Evolutionary conservation across 92 coral and sea anemone genomes (phyloP), one percentile per base, ranked within the genome.

Genomic region (Porites cylindrica): DNA sequence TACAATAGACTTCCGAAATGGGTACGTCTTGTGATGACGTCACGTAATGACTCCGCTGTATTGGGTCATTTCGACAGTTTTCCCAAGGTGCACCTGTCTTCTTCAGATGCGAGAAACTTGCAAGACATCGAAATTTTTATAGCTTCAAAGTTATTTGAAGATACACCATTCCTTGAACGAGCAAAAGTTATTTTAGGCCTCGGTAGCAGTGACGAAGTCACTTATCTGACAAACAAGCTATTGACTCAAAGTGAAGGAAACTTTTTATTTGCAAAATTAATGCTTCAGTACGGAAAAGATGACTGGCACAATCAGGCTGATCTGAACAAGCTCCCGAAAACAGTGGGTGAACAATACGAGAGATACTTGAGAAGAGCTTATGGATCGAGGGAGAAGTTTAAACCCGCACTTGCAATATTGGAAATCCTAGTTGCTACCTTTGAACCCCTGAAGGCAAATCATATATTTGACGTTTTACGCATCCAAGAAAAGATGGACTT

Each of bases 371-470:
- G 77, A 80, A 81, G 98, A 62, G 85, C 76, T 51, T 95, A 77
- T 71, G 75, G 63, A 51, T 81, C 93, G n/a, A 76, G 82, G 72
- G 92, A 88, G 20, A 78, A 85, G 19, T 88, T 90, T 32, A 78
- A 72, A 1, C 51, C 91, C 16, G 85, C 89, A 14, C 85, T 92
- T 70, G 75, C 78, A 26, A 66, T 95, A 2, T 78, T 91, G 24
- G 98, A 95, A 59, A 75, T 93, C 2, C 87, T 95, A 17, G 90
- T 95, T 29, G 90, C 96, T 12, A 56, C 94, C n/a, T 81, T 83
- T 62, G 85, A 85, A 4, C 96, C 98, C 0, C 14, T 92, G 73
- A 72, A 53, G 51, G 32, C 72, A 0, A 62, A 54, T 13, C 88
- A 60, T 6, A 10, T 95, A 4, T 88, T 77, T 32, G 86, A 69